Base-by-base conservation (phyloP, 1,140 invertebrate genomes). In the Drosophila orosa region DNA sequence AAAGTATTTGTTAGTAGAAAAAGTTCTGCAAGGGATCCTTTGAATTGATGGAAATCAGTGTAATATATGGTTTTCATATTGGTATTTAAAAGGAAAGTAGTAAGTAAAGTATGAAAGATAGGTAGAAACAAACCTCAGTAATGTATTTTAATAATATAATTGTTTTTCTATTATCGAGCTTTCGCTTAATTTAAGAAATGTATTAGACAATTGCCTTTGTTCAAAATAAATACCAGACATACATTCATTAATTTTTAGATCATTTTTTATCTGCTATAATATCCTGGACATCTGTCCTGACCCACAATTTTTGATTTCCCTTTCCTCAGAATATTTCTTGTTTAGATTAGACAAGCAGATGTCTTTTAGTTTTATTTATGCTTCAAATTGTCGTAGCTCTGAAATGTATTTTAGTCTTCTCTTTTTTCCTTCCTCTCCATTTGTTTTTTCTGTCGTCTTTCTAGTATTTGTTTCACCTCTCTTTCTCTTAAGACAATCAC, bases 281-380 rank as follows among this genome's bases (percentile, higher is more conserved):
- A 25, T 25, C 7, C 13, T 9, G 5, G 9, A 48, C n/a, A 17
- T 25, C 24, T 48, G 45, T 6, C 8, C 2, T 10, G 15, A 5
- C n/a, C 9, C 9, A 48, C 15, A 48, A 29, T 48, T 48, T 48
- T 17, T 17, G 45, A 48, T 29, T 10, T 47, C 8, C 44, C 15
- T n/a, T 10, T 15, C 24, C 24, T n/a, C 1, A 10, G 5, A 47
- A 47, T 12, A 47, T 47, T 47, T 27, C 45, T 27, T 17, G 15
- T 27, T 48, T 29, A 50, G 48, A 50, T 50, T 50, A 31, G 12
- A 31, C 6, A 48, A 48, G 25, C 45, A 50, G 48, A 50, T 31
- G 47, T 50, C 10, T 50, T 31, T 50, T 31, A 19, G 17, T 50
- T 22, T 52, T 52, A 52, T 52, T 52, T 52, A 52, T 52, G 48